Conservation (phyloP, 2,797 vertebrate genomes). For the Antennarius maculatus region DNA sequence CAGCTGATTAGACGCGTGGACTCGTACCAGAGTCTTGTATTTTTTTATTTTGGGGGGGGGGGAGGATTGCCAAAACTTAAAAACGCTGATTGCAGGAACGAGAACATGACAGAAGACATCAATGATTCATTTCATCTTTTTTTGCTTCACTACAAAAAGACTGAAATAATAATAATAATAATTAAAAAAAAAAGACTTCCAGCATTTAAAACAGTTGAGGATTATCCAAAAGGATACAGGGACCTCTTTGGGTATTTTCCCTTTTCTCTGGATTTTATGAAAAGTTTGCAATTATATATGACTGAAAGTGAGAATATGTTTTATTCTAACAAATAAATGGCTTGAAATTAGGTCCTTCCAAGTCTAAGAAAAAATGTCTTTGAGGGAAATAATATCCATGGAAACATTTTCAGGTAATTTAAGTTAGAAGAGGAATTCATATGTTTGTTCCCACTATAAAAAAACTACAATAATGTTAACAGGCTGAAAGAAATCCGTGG, state of each 20-base stretch:
- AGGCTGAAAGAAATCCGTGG: conserved; percentile 21
- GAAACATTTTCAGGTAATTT: not conserved
- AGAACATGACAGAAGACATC: conserved; percentile 60
- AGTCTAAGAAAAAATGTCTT: not conserved
- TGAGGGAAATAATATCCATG: too few relatives aligned
- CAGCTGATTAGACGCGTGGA: conserved; percentile 46
- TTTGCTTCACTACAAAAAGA: conserved; percentile 56
- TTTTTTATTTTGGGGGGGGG: conserved; percentile 27
- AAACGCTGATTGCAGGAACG: conserved; percentile 59
- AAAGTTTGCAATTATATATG: conserved; percentile 1
- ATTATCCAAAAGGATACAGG: conserved; percentile 48
- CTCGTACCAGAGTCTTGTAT: conserved; percentile 39
- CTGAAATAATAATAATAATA: conserved; percentile 27
- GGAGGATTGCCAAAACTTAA: conserved; percentile 55
- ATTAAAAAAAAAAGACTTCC: conserved; percentile 48
- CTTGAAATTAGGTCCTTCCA: conserved; percentile 2
- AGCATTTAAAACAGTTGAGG: conserved; percentile 53
- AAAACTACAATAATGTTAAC: conserved; percentile 5
- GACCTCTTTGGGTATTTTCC: too few relatives aligned
- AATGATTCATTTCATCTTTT: conserved; percentile 65
- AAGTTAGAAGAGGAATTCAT: not conserved
- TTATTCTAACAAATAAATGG: conserved; percentile 1
- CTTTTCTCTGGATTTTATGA: conserved; percentile 28
- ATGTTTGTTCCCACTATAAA: not conserved
- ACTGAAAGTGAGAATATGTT: conserved; percentile 4